phyloP scores from a whole-genome alignment of 2,797 vertebrate species.

The Champsocephalus esox region DNA sequence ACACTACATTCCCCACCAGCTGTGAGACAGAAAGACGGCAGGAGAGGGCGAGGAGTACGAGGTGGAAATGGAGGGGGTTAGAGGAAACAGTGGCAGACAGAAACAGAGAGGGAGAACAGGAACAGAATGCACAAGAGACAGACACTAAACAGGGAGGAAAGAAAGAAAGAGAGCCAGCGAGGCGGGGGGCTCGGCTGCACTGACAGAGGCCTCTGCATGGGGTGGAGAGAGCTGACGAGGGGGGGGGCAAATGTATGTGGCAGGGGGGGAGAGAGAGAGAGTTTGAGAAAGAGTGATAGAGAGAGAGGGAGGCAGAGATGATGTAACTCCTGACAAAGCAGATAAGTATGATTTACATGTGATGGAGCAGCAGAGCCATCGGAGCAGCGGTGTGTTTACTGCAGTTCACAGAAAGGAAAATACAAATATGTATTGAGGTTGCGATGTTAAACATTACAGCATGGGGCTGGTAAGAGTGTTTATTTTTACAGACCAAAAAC shows the following conservation, averaged over 20 bases:
- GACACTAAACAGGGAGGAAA: slow-evolving; percentile 34
- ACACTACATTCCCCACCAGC: slow-evolving; percentile 65
- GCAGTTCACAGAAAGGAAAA: background rate
- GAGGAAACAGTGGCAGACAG: slow-evolving; percentile 56
- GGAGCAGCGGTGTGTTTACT: slow-evolving; percentile 22
- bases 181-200: slow-evolving; percentile 10
- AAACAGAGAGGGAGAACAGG: slow-evolving; percentile 47
- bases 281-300: background rate
- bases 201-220: slow-evolving; percentile 39
- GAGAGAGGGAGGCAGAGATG: slow-evolving; percentile 38
- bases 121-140: slow-evolving; percentile 60
- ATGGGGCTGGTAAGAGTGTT: no score
- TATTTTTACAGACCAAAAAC: background rate
- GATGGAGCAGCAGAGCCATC: slow-evolving; percentile 52
- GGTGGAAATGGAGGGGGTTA: slow-evolving; percentile 46
- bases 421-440: background rate
- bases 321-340: slow-evolving; percentile 74
- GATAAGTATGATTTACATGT: slow-evolving; percentile 68
- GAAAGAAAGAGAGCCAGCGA: slow-evolving; percentile 29
- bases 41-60: slow-evolving; percentile 45
- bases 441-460: background rate
- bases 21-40: slow-evolving; percentile 66
- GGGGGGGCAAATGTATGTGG: slow-evolving; percentile 47
- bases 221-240: slow-evolving; percentile 60
- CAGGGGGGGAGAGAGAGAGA: slow-evolving; percentile 28